Evolutionary conservation across 2,888 invertebrate species (phyloP).

Genomic region (Alsophila aescularia): DNA sequence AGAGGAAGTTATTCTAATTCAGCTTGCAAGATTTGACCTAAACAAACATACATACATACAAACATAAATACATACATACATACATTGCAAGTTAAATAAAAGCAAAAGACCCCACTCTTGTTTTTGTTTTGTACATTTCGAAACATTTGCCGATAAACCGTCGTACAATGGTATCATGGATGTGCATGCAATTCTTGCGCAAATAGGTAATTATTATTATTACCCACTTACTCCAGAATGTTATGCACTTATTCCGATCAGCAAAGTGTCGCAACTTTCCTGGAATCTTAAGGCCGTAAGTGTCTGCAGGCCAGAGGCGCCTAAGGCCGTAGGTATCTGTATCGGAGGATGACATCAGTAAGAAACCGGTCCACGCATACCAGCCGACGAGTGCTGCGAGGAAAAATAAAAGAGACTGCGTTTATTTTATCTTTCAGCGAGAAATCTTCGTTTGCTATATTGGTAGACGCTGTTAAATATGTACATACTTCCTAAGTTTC

Average conservation of each 20-base stretch:
- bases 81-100: too few relatives aligned
- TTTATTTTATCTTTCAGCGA: slow-evolving; percentile 5
- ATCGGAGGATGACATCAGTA: slow-evolving; percentile 31
- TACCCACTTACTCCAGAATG: not conserved
- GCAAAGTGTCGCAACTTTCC: slow-evolving; percentile 16
- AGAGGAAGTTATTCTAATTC: too few relatives aligned
- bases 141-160: too few relatives aligned
- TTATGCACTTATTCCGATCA: slow-evolving; percentile 10
- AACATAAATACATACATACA: too few relatives aligned
- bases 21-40: too few relatives aligned
- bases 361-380: slow-evolving; percentile 31
- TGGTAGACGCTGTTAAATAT: too few relatives aligned
- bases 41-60: too few relatives aligned
- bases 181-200: too few relatives aligned
- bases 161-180: too few relatives aligned
- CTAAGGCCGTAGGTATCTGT: slow-evolving; percentile 8
- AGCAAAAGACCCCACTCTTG: too few relatives aligned
- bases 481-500: not conserved
- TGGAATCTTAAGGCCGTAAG: slow-evolving; percentile 7
- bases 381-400: slow-evolving; percentile 6
- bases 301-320: not conserved
- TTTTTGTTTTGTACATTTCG: too few relatives aligned
- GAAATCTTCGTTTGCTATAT: not conserved
- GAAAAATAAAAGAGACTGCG: slow-evolving; percentile 3
- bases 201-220: too few relatives aligned